Conservation (phyloP, 2,113 vertebrate species). For the Pandion haliaetus region DNA sequence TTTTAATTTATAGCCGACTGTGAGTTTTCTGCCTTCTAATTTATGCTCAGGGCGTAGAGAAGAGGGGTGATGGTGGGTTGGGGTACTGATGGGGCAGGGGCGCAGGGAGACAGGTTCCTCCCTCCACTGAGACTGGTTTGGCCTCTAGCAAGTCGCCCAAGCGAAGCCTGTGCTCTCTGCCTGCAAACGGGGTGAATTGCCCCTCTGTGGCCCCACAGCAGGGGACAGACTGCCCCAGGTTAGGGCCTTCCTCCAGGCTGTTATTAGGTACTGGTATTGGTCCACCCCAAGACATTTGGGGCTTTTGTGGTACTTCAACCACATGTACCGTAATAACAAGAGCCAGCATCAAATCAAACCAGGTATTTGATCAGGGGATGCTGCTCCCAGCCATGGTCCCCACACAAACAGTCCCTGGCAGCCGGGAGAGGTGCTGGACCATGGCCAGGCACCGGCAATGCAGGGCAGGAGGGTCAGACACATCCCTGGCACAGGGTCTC, state of each 20-base stretch:
- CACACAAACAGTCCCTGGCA: background rate
- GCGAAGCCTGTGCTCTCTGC: background rate
- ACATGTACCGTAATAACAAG: background rate
- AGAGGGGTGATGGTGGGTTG: background rate
- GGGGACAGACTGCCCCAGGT: background rate
- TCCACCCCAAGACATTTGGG: background rate
- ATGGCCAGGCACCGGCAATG: fast-evolving
- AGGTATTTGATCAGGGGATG: background rate
- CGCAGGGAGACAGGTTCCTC: fast-evolving
- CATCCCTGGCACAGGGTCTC: background rate
- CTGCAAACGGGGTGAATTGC: fast-evolving
- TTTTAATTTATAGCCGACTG: conserved; percentile 1
- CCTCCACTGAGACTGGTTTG: fast-evolving
- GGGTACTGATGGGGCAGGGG: fast-evolving
- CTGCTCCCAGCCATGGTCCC: background rate
- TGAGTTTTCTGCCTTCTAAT: background rate
- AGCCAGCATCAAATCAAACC: background rate
- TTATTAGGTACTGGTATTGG: background rate
- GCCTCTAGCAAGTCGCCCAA: fast-evolving
- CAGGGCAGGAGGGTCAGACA: background rate
- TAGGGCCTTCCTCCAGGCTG: background rate
- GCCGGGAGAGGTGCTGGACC: background rate
- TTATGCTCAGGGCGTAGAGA: fast-evolving
- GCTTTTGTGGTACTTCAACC: fast-evolving
- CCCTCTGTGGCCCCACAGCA: background rate